Base-by-base conservation (phyloP, 2,888 invertebrate species). In the Drosophila pseudotakahashii region DNA sequence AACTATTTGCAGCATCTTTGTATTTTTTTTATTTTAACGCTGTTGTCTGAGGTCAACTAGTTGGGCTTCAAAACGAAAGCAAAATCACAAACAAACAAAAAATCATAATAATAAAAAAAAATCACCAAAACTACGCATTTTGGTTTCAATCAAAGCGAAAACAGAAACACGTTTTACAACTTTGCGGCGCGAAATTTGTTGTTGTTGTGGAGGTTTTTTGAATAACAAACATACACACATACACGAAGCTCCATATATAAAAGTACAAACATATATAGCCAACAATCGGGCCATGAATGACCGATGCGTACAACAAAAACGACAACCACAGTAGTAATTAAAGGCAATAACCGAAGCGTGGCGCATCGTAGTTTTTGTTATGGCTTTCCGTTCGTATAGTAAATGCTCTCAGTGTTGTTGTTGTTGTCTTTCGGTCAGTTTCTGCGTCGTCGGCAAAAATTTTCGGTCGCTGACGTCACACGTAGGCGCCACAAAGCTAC, bases 291-390 rank as follows among this genome's bases (percentile, higher is more conserved):
- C 83, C 73, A 83, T 83, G 88, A 88, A 88, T 83, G 83, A 88
- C 80, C 79, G 79, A 81, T 81, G 73, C 79, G 84, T 84, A 81
- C 68, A 66, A 54, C 57, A 68, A 47, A 37, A 55, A 32, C 53
- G 67, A 57, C 30, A 30, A 41, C 41, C 57, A 74, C 67, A 78
- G 72, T 73, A 78, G 78, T 84, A 88, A 88, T 88, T 86, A 86
- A 83, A 83, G 84, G 80, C 86, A 88, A 75, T 83, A 80, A 78
- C 74, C 86, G 86, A 88, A 83, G 88, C 83, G 88, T 83, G 86
- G 73, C 81, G 81, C 83, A 80, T 83, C 80, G 83, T 80, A 78
- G 80, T 83, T 67, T 64, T 66, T 69, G 70, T 70, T 71, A 54
- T 63, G 63, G 51, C 53, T 64, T 85, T 81, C 82, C 81, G 80